Base-by-base conservation (phyloP, 2,888 invertebrate genomes). In the Nomada ferruginata region DNA sequence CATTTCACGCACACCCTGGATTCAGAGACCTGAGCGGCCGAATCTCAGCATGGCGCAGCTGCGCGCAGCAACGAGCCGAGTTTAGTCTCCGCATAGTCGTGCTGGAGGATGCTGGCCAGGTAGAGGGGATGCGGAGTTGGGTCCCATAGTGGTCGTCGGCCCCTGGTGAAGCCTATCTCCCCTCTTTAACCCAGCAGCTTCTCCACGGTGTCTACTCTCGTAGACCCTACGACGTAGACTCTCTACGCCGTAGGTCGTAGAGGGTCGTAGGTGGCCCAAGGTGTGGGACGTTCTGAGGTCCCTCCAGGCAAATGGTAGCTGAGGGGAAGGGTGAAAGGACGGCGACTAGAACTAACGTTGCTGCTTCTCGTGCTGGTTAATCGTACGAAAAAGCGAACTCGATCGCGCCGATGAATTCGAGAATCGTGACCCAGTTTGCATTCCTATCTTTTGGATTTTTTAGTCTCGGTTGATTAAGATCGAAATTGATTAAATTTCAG, bases 61-160 rank as follows among this genome's bases (percentile, higher is more conserved):
- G 76, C 77, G 66, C 64, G 59, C 77, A 63, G 68, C 73, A 83
- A 78, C 77, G 71, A 83, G 73, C 53, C 36, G 60, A 84, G 84
- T 86, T 83, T 83, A 85, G 72, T 73, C 84, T 76, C 77, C 65
- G 75, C 82, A 79, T 87, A 83, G 69, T 86, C 74, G 85, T 69
- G 75, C 61, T 73, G 74, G 63, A 75, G 36, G 70, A 79, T 64
- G 79, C 59, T 42, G 69, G 55, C 50, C 63, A 74, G 79, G 79
- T 76, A 68, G 79, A 64, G 68, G 76, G 42, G 52, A 64, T 78
- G 20, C n/a, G 65, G 47, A 82, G 82, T 63, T 60, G 82, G 82
- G 85, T 80, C 80, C 77, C 76, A 76, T 82, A 88, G 85, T 85
- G 89, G 88, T 89, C 86, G 86, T 86, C 89, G 85, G 87, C 87